Evolutionary conservation across 2,113 vertebrate species (phyloP), one percentile per base, ranked within the genome.

Genomic region (Sapayoa aenigma): DNA sequence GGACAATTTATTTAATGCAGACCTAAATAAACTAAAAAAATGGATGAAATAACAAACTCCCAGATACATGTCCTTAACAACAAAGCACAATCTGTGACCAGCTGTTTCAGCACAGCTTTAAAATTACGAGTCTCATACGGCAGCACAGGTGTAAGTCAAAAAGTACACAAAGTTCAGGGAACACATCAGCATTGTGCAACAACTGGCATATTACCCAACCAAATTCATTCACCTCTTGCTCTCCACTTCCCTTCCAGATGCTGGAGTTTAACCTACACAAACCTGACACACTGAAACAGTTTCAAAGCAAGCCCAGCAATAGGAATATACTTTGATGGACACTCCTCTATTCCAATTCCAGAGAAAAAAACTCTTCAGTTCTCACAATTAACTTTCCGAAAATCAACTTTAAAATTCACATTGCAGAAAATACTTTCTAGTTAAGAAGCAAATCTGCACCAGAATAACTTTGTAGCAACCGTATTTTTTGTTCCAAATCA

Each of bases 101-200:
- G 35, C 65, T 78, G 47, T 59, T 75, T 35, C 47, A 84, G 86
- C 31, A 68, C n/a, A 78, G 65, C 68, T 81, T 88, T 68, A 18
- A 52, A 82, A 75, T 62, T 73, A n/a, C 0, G 1, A 18, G 10
- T 63, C 55, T 71, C 73, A 52, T 24, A 60, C 85, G 77, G 68
- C 37, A 86, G 75, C 63, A 53, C 30, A 71, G 67, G 60, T 71
- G 0, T 4, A 94, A 85, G 31, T 42, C 56, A 89, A 77, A 62
- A 84, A 87, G 73, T 27, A 91, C 62, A 92, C 31, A 2, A 52
- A 96, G 90, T 90, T 92, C 83, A 90, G 75, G 44, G 83, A 90
- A 84, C 25, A 41, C 7, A 27, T 28, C 82, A 91, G 63, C 46
- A 60, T 44, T 90, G 68, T 52, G 79, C 67, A 87, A 91, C 47